A percentile compares a stretch with the other conserved stretches of the same genome.
These are phyloP conservation scores for Watsonalla binaria DNA, from an alignment of 2,888 invertebrate genomes.

Conservation along the genomic window DNA sequence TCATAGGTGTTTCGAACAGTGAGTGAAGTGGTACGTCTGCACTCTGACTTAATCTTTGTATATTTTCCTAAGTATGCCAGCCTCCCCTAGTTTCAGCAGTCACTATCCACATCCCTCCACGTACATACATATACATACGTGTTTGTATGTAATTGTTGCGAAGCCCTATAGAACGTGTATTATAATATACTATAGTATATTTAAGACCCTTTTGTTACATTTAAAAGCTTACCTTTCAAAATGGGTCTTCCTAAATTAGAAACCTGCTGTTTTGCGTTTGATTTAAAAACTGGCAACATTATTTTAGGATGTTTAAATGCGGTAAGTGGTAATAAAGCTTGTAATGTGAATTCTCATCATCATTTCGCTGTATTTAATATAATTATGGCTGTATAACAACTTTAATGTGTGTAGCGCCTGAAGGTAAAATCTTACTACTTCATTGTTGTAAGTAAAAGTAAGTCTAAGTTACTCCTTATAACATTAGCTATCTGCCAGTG, in stretches of 20 bases:
- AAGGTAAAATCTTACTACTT: no score
- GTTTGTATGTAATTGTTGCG: not conserved
- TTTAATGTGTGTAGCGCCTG: no score
- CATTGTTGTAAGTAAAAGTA: no score
- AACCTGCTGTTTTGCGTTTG: constrained; percentile 47
- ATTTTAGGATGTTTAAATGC: constrained; percentile 52
- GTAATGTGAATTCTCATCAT: constrained; percentile 13
- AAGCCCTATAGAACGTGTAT: not conserved
- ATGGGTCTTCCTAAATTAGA: constrained; percentile 48
- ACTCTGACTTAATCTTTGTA: not conserved
- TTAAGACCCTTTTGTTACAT: no score
- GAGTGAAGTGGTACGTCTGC: not conserved
- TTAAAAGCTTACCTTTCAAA: constrained; percentile 12
- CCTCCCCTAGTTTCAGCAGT: not conserved
- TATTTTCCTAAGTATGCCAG: not conserved
- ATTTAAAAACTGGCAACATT: constrained; percentile 55
- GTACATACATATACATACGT: not conserved
- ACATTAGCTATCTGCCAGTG: no score
- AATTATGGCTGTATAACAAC: no score
- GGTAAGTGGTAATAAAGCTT: constrained; percentile 24
- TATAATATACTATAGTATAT: no score
- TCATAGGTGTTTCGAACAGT: no score
- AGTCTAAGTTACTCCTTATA: no score
- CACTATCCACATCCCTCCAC: not conserved
- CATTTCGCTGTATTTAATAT: not conserved